Evolutionary conservation across 1,140 invertebrate genomes (phyloP).

Genomic region (Yoshiicerus persimilis): DNA sequence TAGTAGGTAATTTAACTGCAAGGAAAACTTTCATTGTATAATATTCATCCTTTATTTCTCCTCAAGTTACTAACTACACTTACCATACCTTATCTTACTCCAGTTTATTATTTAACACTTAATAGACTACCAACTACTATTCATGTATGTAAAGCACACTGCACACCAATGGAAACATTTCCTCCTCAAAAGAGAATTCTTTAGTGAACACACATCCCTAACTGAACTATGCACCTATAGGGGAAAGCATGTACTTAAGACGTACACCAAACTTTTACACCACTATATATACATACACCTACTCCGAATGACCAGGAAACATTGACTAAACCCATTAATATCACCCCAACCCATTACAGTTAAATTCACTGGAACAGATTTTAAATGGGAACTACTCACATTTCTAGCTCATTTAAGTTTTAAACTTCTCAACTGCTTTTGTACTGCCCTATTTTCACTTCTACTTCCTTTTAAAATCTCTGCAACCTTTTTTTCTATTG

Average conservation of each 20-base stretch:
- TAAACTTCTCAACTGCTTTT: background rate
- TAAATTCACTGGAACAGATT: background rate
- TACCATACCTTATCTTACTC: background rate
- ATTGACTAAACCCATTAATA: background rate
- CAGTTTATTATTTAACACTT: background rate
- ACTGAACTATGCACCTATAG: background rate
- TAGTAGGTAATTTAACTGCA: background rate
- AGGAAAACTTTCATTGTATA: background rate
- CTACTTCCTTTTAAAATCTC: background rate
- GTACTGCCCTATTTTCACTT: background rate
- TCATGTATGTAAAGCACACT: background rate
- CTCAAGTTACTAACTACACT: background rate
- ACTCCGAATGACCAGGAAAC: background rate
- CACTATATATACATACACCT: background rate
- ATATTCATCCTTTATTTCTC: background rate
- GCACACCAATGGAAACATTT: too few species aligned
- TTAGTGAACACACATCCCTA: background rate
- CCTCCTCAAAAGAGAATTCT: background rate
- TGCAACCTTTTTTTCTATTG: too few species aligned
- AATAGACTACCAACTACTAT: background rate
- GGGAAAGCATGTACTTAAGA: background rate
- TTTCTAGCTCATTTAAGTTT: background rate
- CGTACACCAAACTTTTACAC: background rate
- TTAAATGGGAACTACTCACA: background rate
- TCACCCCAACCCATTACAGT: background rate